Evolutionary conservation across 2,888 invertebrate genomes (phyloP), one percentile per base, ranked within the genome.

Genomic region (Tortricodes alternella): DNA sequence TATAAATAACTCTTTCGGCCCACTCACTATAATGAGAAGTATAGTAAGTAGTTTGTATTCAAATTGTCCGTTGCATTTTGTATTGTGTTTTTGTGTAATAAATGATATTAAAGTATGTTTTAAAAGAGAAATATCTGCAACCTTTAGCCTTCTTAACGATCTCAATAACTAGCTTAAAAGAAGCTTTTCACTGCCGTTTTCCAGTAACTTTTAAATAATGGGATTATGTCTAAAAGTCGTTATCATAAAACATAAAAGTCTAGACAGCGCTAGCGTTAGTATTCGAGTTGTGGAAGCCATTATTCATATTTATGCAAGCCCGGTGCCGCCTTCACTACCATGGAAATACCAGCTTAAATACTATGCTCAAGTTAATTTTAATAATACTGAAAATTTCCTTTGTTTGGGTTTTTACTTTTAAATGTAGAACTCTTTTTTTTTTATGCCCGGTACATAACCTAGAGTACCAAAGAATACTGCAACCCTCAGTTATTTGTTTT

Each of bases 291-390:
- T 60, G 62, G 71, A 73, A 73, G 68, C 71, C 74, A 66, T 80
- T 70, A 72, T 68, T 78, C 73, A 77, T 74, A 72, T 80, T 77
- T 74, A 79, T 76, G 71, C 68, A 71, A 74, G 72, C 74, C 71
- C 64, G 62, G 58, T 58, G 64, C 64, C 60, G 34, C 53, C 53
- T 34, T 66, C 68, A 70, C 71, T 68, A 74, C 46, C 48, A 35
- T 15, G 13, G 15, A 43, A 13, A 24, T 51, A 48, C 41, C 46
- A 29, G 49, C 48, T 16, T 59, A 58, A 60, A 73, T 68, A 64
- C 55, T 46, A 46, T 18, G n/a, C 24, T 46, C 6, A 9, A 39
- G 18, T 68, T 65, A 65, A 72, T 63, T 73, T 68, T 66, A 71
- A 75, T 74, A 71, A 69, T 62, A 67, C 61, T 9, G 15, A 7